Conservation (phyloP, 2,888 invertebrate species). For the Polia nebulosa region DNA sequence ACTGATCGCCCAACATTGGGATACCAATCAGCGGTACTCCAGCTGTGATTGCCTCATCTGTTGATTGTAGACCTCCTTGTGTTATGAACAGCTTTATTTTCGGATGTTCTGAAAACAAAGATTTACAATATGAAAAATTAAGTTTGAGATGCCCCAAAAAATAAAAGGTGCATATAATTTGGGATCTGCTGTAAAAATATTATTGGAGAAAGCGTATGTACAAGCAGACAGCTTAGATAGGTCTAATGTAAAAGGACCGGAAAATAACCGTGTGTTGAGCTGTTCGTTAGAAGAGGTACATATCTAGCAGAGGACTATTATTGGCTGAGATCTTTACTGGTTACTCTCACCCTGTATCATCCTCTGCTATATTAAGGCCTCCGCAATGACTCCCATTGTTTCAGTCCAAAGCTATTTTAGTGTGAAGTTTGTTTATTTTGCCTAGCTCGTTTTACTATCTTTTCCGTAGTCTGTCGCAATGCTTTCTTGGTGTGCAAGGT, state of each 20-base stretch:
- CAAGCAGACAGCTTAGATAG: background rate
- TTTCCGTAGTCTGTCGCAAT: background rate
- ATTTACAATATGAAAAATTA: background rate
- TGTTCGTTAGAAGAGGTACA: too few species aligned
- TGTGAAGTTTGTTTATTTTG: too few species aligned
- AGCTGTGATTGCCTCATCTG: conserved; percentile 81
- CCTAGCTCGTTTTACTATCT: background rate
- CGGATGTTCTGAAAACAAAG: conserved; percentile 75
- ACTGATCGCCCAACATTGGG: conserved; percentile 82
- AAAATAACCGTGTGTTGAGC: background rate
- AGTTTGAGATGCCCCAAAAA: too few species aligned
- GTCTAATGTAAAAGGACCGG: background rate
- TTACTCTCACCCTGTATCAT: too few species aligned
- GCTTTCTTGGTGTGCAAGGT: too few species aligned
- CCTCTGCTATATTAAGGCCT: too few species aligned
- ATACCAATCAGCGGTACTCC: conserved; percentile 79
- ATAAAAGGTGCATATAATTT: too few species aligned
- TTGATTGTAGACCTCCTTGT: conserved; percentile 84
- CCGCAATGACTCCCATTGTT: background rate
- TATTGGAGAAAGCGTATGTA: too few species aligned
- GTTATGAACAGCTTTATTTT: conserved; percentile 84
- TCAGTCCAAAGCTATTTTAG: too few species aligned
- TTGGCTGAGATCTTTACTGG: too few species aligned
- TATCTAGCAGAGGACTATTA: background rate
- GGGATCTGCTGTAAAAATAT: too few species aligned